Base-by-base conservation (phyloP, 2,888 invertebrate species). In the Drosophila eohydei region DNA sequence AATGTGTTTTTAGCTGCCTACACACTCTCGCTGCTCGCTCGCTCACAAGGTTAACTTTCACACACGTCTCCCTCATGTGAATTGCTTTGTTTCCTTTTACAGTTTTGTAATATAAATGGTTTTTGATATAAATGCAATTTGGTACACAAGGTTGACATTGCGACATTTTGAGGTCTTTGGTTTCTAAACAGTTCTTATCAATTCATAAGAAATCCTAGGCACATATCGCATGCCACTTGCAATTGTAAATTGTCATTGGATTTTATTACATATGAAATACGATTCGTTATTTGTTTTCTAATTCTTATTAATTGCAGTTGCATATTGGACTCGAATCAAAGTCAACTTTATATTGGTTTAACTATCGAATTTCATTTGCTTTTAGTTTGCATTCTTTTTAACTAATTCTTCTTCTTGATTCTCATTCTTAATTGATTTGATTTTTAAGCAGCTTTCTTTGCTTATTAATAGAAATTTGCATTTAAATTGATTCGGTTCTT, bases 31-130 rank as follows among this genome's bases (percentile, higher is more conserved):
- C 12, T 36, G 36, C 36, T 36, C 46, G 8, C 28, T 14, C 21
- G 8, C 28, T 1, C 16, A 28, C 56, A 48, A 79, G 80, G 77
- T 83, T 74, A 66, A 80, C 86, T 83, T 83, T 88, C 83, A 73
- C 80, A 80, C 50, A 32, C 78, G 75, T 63, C 66, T 64, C 59
- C 21, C 21, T 57, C 69, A 30, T 52, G 57, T 63, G 69, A 62
- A 80, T 71, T 56, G 71, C 66, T 71, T 72, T 72, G 76, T 82
- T 74, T 76, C 83, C 80, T 71, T 83, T 82, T 77, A 62, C 69
- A 74, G 70, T 64, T 79, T 77, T 76, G 71, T 70, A 65, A 70
- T 67, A 51, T 30, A 78, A 85, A 85, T 88, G 69, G 76, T 71
- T 76, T 88, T 68, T 59, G 44, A 67, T 67, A 69, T 26, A 56